These are phyloP conservation scores for Megaleporinus macrocephalus DNA, from an alignment of 2,113 vertebrate genomes.

Conservation along the genomic window DNA sequence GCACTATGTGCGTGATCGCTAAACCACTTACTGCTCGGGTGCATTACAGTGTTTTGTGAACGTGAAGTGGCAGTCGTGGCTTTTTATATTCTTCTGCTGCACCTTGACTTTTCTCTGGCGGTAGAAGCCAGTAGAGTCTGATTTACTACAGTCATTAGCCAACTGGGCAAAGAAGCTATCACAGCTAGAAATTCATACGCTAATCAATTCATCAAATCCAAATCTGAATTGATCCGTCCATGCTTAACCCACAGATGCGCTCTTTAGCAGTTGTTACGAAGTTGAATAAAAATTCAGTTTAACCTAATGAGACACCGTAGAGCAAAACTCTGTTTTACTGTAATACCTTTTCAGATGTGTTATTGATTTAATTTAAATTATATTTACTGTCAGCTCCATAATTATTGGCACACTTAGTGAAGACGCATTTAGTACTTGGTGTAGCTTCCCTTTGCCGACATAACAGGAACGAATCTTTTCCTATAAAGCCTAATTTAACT, in stretches of 20 bases:
- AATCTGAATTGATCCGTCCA: background rate
- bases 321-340: too few relatives aligned
- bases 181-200: background rate
- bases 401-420: too few relatives aligned
- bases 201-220: background rate
- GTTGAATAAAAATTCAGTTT: too few relatives aligned
- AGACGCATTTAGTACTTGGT: too few relatives aligned
- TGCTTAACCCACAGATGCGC: background rate
- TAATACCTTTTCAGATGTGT: too few relatives aligned
- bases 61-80: background rate
- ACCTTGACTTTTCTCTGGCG: background rate
- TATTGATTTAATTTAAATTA: too few relatives aligned
- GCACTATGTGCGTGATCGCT: background rate
- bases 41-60: background rate
- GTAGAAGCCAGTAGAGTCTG: background rate
- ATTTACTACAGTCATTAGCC: slow-evolving; percentile 25
- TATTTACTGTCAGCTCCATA: too few relatives aligned
- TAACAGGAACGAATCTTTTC: too few relatives aligned
- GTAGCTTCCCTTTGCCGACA: too few relatives aligned
- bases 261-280: too few relatives aligned
- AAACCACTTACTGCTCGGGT: background rate
- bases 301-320: too few relatives aligned
- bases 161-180: background rate
- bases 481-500: too few relatives aligned
- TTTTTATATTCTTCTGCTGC: background rate